These are phyloP conservation scores for Pseudochromis fuscus DNA, from an alignment of 2,797 vertebrate species.

Conservation along the genomic window DNA sequence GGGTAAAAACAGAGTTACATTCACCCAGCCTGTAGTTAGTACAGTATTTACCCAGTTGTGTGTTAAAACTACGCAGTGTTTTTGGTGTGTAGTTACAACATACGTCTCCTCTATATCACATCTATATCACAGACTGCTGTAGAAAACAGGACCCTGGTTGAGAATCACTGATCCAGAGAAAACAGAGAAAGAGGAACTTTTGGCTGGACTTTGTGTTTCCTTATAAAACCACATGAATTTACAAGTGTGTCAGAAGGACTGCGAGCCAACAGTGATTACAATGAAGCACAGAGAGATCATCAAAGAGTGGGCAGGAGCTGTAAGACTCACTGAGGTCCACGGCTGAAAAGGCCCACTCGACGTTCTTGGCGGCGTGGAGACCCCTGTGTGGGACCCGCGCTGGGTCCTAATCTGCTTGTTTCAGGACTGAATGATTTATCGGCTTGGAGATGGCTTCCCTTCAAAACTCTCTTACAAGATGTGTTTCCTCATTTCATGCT, in stretches of 20 bases:
- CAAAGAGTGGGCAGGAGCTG: constrained; percentile 75
- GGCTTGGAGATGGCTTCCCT: constrained; percentile 60
- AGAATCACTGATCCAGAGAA: constrained; percentile 31
- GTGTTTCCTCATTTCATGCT: constrained; percentile 57
- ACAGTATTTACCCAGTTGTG: too few species aligned
- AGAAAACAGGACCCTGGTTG: constrained; percentile 8
- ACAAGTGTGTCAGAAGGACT: constrained; percentile 63
- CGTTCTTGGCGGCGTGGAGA: constrained; percentile 62
- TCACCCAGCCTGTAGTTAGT: too few species aligned
- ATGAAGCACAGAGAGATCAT: constrained; percentile 72
- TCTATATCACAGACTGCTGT: not conserved
- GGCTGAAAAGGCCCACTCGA: constrained; percentile 76
- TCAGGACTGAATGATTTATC: constrained; percentile 70
- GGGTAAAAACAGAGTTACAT: too few species aligned
- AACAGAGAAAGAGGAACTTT: constrained; percentile 32
- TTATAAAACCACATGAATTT: constrained; percentile 58
- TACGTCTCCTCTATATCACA: not conserved
- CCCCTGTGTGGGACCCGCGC: constrained; percentile 62
- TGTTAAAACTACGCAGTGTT: too few species aligned
- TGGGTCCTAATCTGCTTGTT: constrained; percentile 74
- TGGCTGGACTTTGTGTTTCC: constrained; percentile 46
- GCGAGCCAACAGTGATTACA: constrained; percentile 71
- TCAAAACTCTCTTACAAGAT: constrained; percentile 48
- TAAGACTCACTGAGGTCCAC: constrained; percentile 63
- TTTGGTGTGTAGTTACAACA: not conserved